Evolutionary conservation across 2,797 vertebrate species (phyloP).

Genomic region (Spinus pinus): DNA sequence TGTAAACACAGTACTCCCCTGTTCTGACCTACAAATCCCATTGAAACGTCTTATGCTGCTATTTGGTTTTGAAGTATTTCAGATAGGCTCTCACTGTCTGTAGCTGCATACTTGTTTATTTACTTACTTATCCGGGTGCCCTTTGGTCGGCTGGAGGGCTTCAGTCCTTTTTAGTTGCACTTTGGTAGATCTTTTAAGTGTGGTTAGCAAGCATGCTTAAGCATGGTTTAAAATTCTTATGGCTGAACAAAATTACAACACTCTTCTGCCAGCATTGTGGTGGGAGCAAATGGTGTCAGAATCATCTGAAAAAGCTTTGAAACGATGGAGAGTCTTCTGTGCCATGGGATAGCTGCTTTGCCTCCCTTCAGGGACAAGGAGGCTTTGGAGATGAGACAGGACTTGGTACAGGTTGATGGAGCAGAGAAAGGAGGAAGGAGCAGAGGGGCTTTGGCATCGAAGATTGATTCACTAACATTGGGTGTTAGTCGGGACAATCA

Average conservation of each 20-base stretch:
- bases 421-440: neutral
- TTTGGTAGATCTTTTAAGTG: neutral
- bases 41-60: neutral
- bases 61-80: neutral
- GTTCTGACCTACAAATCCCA: neutral
- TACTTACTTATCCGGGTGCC: neutral
- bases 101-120: neutral
- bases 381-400: neutral
- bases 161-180: neutral
- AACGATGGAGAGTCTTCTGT: neutral
- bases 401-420: neutral
- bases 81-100: neutral
- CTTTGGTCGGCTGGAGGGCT: neutral
- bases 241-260: neutral
- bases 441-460: neutral
- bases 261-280: neutral
- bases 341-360: accelerated
- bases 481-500: neutral
- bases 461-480: neutral
- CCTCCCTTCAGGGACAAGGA: neutral
- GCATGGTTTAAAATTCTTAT: neutral
- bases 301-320: neutral
- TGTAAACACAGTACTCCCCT: neutral
- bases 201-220: conserved; percentile 28
- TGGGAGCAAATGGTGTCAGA: neutral